Conservation (phyloP, 2,113 vertebrate genomes). For the Sula dactylatra region DNA sequence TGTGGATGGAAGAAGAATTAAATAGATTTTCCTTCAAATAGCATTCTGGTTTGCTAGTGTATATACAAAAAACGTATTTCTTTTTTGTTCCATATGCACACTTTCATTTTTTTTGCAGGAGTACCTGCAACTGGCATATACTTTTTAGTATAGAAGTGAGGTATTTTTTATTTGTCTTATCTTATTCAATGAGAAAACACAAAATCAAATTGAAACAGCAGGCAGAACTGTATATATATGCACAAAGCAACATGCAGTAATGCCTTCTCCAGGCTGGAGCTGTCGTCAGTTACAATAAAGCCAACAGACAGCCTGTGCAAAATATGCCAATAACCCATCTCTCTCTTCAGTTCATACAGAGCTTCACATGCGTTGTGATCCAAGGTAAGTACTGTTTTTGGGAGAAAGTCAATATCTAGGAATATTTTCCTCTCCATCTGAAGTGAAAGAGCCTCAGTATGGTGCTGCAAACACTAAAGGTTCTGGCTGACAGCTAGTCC, state of each 20-base stretch:
- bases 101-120: background rate
- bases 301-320: constrained; percentile 3
- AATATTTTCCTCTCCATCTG: constrained; percentile 41
- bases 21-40: background rate
- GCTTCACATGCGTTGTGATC: background rate
- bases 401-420: constrained; percentile 5
- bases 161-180: background rate
- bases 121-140: background rate
- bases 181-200: constrained; percentile 1
- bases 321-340: background rate
- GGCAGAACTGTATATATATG: background rate
- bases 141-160: background rate
- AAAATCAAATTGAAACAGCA: constrained; percentile 41
- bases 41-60: background rate
- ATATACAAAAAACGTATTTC: fast-evolving
- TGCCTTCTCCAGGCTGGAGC: background rate
- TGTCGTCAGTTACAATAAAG: constrained; percentile 10
- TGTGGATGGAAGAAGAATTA: background rate
- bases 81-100: background rate
- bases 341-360: constrained; percentile 33
- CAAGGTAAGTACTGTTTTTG: constrained; percentile 2
- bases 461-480: background rate
- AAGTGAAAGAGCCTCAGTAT: constrained; percentile 7
- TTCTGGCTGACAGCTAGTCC: constrained; percentile 14
- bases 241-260: background rate